Conservation (phyloP, 2,113 vertebrate species). For the Pangasianodon hypophthalmus region DNA sequence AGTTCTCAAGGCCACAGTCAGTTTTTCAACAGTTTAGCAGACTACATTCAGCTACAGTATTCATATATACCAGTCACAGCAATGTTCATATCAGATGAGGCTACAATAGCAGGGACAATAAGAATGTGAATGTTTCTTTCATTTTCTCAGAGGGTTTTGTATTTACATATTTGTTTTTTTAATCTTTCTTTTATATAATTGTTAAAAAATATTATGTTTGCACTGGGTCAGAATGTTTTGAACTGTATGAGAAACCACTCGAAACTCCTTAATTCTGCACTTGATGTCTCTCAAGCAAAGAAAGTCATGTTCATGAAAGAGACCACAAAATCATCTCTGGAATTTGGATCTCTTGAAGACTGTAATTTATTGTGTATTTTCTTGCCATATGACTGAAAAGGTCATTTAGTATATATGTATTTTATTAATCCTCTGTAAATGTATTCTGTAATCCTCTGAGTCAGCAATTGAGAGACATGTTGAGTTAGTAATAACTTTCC, state of each 20-base stretch:
- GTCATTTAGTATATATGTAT: slow-evolving; percentile 42
- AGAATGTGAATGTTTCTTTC: slow-evolving; percentile 54
- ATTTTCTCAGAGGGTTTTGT: slow-evolving; percentile 31
- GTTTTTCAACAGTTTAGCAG: slow-evolving; percentile 39
- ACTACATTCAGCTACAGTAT: slow-evolving; percentile 45
- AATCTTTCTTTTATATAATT: slow-evolving; percentile 45
- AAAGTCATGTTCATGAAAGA: slow-evolving; percentile 40
- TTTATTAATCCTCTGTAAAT: slow-evolving; percentile 49
- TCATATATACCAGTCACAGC: slow-evolving; percentile 22
- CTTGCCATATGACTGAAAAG: slow-evolving; percentile 39
- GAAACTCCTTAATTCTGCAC: slow-evolving; percentile 45
- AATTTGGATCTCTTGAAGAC: slow-evolving; percentile 39
- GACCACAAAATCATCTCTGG: slow-evolving; percentile 39
- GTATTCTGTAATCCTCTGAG: slow-evolving; percentile 46
- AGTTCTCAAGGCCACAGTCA: slow-evolving; percentile 34
- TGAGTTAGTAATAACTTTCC: slow-evolving; percentile 65
- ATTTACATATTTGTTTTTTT: slow-evolving; percentile 12
- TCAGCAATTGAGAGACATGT: slow-evolving; percentile 50
- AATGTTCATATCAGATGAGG: slow-evolving; percentile 33
- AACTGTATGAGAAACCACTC: slow-evolving; percentile 67
- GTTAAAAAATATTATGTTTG: slow-evolving; percentile 52
- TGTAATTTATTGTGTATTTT: slow-evolving; percentile 48
- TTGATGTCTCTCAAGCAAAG: slow-evolving; percentile 38
- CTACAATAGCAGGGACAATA: slow-evolving; percentile 45
- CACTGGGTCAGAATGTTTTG: slow-evolving; percentile 65